phyloP scores from a whole-genome alignment of 2,888 invertebrate species.

The Acleris laterana region DNA sequence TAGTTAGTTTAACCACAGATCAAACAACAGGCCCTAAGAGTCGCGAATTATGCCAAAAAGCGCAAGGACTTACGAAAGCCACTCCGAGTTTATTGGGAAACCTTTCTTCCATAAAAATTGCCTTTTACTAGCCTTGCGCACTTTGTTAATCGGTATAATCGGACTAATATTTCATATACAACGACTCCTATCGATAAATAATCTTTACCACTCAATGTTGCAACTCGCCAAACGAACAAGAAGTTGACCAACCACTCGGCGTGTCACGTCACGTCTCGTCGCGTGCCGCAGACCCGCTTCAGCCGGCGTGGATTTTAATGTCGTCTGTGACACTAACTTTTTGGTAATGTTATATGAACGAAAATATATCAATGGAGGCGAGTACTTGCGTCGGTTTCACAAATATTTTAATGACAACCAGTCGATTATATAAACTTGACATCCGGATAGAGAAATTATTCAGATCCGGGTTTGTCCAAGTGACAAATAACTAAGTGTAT shows the following conservation, averaged over 20 bases:
- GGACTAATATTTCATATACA: conserved; percentile 38
- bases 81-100: conserved; percentile 47
- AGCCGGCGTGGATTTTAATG: conserved; percentile 6
- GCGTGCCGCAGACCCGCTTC: conserved; percentile 4
- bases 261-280: not conserved
- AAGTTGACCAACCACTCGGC: conserved; percentile 2
- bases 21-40: too few species aligned
- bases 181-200: conserved; percentile 41
- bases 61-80: conserved; percentile 50
- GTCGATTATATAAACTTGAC: conserved; percentile 58
- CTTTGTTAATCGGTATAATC: conserved; percentile 38
- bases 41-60: conserved; percentile 42
- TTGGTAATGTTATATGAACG: not conserved
- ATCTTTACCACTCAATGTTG: conserved; percentile 20
- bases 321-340: conserved; percentile 12
- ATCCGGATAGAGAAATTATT: conserved; percentile 61
- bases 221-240: conserved; percentile 10
- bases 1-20: too few species aligned
- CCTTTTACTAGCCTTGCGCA: conserved; percentile 57
- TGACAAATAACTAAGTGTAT: conserved; percentile 29
- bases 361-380: conserved; percentile 7
- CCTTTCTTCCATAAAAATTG: conserved; percentile 55
- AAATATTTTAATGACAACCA: conserved; percentile 46
- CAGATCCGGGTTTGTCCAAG: conserved; percentile 39
- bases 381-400: conserved; percentile 15